Conservation (phyloP, 2,888 invertebrate genomes). For the Clusia tigrina region DNA sequence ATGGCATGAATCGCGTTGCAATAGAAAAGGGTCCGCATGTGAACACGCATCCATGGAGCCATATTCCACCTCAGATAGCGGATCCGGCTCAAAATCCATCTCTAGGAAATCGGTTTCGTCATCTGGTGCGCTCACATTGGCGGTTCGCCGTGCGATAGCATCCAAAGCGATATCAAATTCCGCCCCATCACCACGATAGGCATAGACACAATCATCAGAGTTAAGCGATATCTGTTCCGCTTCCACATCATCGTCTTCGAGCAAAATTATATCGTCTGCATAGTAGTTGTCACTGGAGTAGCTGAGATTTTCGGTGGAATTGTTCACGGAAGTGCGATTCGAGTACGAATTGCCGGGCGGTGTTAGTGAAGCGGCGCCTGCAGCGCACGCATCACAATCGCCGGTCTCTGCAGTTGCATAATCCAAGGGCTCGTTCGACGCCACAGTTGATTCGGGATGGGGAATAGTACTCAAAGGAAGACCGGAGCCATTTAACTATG, state of each 20-base stretch:
- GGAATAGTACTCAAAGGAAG: constrained; percentile 4
- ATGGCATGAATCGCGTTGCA: constrained; percentile 52
- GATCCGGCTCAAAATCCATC: constrained; percentile 65
- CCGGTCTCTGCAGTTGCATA: neutral
- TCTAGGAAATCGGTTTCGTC: constrained; percentile 64
- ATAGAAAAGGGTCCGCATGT: constrained; percentile 45
- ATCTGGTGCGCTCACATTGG: constrained; percentile 46
- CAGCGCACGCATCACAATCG: constrained; percentile 21
- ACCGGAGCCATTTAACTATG: too few relatives aligned
- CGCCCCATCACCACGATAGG: constrained; percentile 61
- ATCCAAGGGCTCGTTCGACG: constrained; percentile 8
- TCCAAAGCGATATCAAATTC: constrained; percentile 54
- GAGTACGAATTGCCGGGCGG: constrained; percentile 43
- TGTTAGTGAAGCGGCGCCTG: constrained; percentile 34
- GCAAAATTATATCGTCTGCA: constrained; percentile 58
- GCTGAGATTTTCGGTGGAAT: constrained; percentile 63
- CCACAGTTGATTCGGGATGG: constrained; percentile 31
- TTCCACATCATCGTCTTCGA: constrained; percentile 52
- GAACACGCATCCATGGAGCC: constrained; percentile 34
- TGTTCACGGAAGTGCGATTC: constrained; percentile 60
- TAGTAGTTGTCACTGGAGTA: constrained; percentile 61
- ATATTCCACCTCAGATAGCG: constrained; percentile 61
- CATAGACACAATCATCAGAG: constrained; percentile 64
- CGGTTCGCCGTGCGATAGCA: constrained; percentile 39
- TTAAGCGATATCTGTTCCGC: constrained; percentile 61